phyloP scores from a whole-genome alignment of 2,888 invertebrate genomes.

The Gymnosoma rotundatum region DNA sequence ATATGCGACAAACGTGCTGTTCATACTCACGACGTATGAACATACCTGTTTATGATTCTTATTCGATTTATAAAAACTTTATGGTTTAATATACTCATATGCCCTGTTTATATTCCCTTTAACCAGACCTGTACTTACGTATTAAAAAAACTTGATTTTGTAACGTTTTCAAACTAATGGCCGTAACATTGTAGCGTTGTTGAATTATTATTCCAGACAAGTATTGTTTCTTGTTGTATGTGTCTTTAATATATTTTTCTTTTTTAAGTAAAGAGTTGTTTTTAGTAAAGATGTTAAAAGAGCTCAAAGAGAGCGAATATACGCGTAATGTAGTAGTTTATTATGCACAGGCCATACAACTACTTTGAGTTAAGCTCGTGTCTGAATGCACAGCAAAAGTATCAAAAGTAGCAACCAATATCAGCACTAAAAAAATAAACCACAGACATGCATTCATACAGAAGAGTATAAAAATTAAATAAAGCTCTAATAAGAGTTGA shows the following conservation, averaged over 20 bases:
- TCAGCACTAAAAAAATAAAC: conserved; percentile 10
- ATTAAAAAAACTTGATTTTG: conserved; percentile 8
- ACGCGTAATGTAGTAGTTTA: conserved; percentile 68
- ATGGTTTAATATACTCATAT: background rate
- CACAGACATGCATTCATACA: background rate
- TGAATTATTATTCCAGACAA: conserved; percentile 47
- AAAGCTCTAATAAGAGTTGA: conserved; percentile 62
- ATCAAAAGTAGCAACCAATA: conserved; percentile 42
- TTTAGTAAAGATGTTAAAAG: too few relatives aligned
- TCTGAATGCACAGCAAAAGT: conserved; percentile 54
- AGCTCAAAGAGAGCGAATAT: conserved; percentile 20
- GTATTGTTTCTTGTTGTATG: conserved; percentile 7
- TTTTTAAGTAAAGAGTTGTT: conserved; percentile 18
- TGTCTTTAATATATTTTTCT: background rate
- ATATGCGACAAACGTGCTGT: conserved; percentile 31
- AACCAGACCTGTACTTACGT: background rate
- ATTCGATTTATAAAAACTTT: conserved; percentile 29
- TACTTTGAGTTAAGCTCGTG: conserved; percentile 65
- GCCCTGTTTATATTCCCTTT: background rate
- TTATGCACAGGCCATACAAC: conserved; percentile 63
- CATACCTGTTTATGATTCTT: conserved; percentile 25
- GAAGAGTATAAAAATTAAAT: conserved; percentile 33
- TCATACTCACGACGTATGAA: conserved; percentile 5
- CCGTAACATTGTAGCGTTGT: conserved; percentile 3
- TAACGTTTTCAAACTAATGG: background rate